Evolutionary conservation across 1,140 invertebrate species (phyloP), one percentile per base, ranked within the genome.

Genomic region (Drosophila nebulosa): DNA sequence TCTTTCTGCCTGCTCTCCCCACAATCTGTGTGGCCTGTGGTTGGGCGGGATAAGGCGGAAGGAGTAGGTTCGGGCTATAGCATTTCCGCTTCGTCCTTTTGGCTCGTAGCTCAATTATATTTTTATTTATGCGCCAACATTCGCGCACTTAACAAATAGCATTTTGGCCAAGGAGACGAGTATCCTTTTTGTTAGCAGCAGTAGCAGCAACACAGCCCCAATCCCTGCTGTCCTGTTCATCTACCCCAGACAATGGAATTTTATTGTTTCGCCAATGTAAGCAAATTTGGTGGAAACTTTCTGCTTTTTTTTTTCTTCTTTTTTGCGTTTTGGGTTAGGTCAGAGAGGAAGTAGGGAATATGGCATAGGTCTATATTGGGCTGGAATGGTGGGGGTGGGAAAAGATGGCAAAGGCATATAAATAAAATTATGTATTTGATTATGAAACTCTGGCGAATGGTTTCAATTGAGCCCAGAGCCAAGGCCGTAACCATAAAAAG

Each of bases 81-180:
- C 16, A 24, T 7, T 12, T 46, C 39, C 39, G 39, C 18, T 21
- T 46, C 39, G 53, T 56, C 24, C 53, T 10, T 10, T 69, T 42
- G 35, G 26, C 42, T 56, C 57, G 30, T 32, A 53, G 76, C 78
- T 86, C 78, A 86, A 88, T 86, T 86, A 86, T 86, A 80, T 78
- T 86, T 81, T 81, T 86, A 86, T 86, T 86, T 86, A 86, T 86
- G 81, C 83, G 83, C 62, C 83, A 78, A 78, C 81, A 85, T 81
- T 86, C 83, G 81, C 81, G 69, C 83, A 86, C 78, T 86, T 77
- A 75, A 78, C 81, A 78, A 78, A 86, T 66, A 71, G 73, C 61
- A 77, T 65, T 39, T 46, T 14, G 58, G 59, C 42, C 52, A 60
- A 71, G 42, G 16, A 59, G 68, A 56, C 27, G 71, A 32, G 63